Base-by-base conservation (phyloP, 2,888 invertebrate species). In the Anoncus sp. region DNA sequence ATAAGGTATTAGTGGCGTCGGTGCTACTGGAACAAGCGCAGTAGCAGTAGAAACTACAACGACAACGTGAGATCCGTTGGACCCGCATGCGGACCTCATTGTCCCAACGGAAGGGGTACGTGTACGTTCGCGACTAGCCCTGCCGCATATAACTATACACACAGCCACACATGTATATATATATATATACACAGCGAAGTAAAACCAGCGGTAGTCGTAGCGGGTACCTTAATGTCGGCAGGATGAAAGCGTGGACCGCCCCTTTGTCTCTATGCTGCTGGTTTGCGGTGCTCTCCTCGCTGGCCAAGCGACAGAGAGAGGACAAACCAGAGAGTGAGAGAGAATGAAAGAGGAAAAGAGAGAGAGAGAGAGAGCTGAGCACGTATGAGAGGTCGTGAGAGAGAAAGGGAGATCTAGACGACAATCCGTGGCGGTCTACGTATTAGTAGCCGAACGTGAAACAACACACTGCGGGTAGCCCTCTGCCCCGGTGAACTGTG, bases 41-140 rank as follows among this genome's bases (percentile, higher is more conserved):
- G 80, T 73, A 72, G 80, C 77, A 69, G 71, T 55, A 62, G 70
- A 63, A 63, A 73, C 70, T 62, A 70, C 66, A 60, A 69, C 72
- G 62, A 75, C 57, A 69, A 88, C 87, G 88, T 88, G 88, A 90
- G 90, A 90, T 90, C 90, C 88, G 88, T 91, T 90, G 90, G 90
- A 89, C 90, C 90, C 91, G 90, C 90, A 90, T 91, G 87, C 85
- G 89, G 87, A 89, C 88, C 89, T 89, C 87, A 90, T 90, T 90
- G 90, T 90, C 87, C 87, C 86, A 55, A 49, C 70, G 38, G 66
- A 73, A 69, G 70, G 78, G n/a, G 38, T 35, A 75, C 77, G 66
- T 75, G 70, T 63, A 76, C 74, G 66, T 49, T 49, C n/a, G 66
- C 31, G 75, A 60, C 59, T 59, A 70, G 59, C 69, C 78, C 75